Evolutionary conservation across 2,113 vertebrate genomes (phyloP).

Genomic region (Spea bombifrons): DNA sequence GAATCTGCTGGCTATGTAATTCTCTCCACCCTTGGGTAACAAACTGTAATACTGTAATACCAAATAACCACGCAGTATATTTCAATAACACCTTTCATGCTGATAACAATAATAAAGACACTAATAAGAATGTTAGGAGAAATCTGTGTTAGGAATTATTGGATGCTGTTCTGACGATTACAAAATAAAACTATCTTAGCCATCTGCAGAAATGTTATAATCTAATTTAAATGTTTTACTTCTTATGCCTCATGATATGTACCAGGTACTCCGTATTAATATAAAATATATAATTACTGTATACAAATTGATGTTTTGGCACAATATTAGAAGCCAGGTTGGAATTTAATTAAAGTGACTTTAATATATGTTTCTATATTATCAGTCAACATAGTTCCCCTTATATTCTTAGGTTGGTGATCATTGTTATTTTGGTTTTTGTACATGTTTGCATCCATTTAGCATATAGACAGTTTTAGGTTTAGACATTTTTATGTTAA

Average conservation of each 20-base stretch:
- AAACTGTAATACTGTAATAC: constrained; percentile 29
- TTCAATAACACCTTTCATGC: constrained; percentile 40
- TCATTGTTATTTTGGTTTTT: too few relatives aligned
- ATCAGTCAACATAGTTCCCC: not conserved
- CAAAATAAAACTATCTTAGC: constrained; percentile 29
- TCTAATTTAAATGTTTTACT: constrained; percentile 30
- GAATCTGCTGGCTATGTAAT: constrained; percentile 27
- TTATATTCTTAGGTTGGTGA: too few relatives aligned
- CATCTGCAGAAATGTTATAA: constrained; percentile 17
- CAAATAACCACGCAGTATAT: constrained; percentile 37
- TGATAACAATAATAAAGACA: constrained; percentile 42
- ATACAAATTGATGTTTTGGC: constrained; percentile 32
- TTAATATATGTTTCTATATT: not conserved
- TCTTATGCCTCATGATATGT: too few relatives aligned
- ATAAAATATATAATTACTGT: too few relatives aligned
- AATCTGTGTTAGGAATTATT: constrained; percentile 27
- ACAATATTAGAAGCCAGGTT: not conserved
- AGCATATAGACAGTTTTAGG: too few relatives aligned
- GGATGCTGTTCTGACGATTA: constrained; percentile 11
- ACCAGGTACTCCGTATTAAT: too few relatives aligned
- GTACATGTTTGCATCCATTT: too few relatives aligned
- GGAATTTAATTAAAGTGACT: constrained; percentile 2
- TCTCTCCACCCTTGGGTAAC: constrained; percentile 35
- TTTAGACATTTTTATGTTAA: too few relatives aligned
- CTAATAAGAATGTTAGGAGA: constrained; percentile 42